Evolutionary conservation across 2,797 vertebrate species (phyloP).

Genomic region (Pygocentrus nattereri): DNA sequence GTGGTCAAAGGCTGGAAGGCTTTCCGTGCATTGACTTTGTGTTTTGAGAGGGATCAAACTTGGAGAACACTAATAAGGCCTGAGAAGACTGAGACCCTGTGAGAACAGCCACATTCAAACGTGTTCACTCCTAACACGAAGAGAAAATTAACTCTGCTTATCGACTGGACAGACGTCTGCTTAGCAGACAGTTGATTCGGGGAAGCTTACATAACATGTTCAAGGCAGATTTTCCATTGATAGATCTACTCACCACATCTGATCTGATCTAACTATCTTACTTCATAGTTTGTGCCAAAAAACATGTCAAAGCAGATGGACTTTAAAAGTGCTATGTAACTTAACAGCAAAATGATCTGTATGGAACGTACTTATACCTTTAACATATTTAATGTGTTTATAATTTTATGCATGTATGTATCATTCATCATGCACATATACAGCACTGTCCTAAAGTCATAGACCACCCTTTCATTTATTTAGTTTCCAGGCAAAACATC

Average conservation of each 20-base stretch:
- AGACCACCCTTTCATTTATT: too few relatives aligned
- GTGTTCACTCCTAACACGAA: not conserved
- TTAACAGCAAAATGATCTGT: too few relatives aligned
- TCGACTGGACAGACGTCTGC: not conserved
- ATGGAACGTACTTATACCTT: too few relatives aligned
- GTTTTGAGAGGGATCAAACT: not conserved
- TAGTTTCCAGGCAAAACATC: too few relatives aligned
- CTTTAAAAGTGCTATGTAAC: not conserved
- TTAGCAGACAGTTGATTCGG: not conserved
- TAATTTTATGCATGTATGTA: too few relatives aligned
- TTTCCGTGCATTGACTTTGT: conserved; percentile 9
- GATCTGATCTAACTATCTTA: not conserved
- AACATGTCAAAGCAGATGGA: not conserved
- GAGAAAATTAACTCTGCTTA: not conserved
- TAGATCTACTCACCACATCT: not conserved
- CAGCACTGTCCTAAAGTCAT: too few relatives aligned
- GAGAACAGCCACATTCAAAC: not conserved
- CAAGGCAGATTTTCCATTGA: not conserved
- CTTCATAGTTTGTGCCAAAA: not conserved
- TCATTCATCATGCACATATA: too few relatives aligned
- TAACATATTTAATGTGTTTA: too few relatives aligned
- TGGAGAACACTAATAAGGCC: not conserved
- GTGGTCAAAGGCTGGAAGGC: conserved; percentile 2
- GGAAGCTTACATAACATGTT: not conserved
- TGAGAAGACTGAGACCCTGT: not conserved